These are phyloP conservation scores for Oryzias dopingdopingensis DNA, from an alignment of 2,797 vertebrate genomes.

Conservation along the genomic window DNA sequence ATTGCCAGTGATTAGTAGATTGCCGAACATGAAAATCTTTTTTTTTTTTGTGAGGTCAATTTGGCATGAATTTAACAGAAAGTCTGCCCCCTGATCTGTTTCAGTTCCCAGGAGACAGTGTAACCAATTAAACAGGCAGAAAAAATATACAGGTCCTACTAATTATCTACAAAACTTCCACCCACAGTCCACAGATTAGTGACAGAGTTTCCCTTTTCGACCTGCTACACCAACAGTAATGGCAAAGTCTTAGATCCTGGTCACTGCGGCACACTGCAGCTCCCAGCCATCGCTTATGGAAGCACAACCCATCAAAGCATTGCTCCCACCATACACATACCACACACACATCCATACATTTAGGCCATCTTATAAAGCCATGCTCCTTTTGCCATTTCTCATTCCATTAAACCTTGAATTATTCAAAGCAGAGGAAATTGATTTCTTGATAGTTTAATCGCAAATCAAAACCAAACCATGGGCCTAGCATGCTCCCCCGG, in stretches of 20 bases:
- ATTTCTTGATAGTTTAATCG: constrained; percentile 81
- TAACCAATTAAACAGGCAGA: constrained; percentile 7
- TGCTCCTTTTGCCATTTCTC: constrained; percentile 63
- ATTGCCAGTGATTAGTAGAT: constrained; percentile 24
- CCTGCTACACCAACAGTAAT: too few species aligned
- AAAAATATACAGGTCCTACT: neutral
- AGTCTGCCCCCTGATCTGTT: constrained; percentile 22
- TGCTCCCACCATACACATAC: neutral
- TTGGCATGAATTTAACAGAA: constrained; percentile 24
- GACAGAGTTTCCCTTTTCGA: constrained; percentile 1
- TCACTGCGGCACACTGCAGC: constrained; percentile 23
- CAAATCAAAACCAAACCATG: constrained; percentile 75
- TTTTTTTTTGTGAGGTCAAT: constrained; percentile 28
- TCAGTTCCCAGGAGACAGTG: constrained; percentile 15
- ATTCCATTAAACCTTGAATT: constrained; percentile 78
- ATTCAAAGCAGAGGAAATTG: constrained; percentile 79
- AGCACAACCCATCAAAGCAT: constrained; percentile 3
- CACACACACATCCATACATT: constrained; percentile 11
- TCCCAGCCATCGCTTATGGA: constrained; percentile 45
- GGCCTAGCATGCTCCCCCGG: constrained; percentile 65
- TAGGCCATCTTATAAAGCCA: constrained; percentile 64
- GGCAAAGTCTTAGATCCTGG: constrained; percentile 22
- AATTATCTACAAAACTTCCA: constrained; percentile 8
- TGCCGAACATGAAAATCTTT: constrained; percentile 32
- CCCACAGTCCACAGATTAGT: constrained; percentile 15